Percentiles rank a stretch among this genome's conserved stretches.
Evolutionary conservation across 1,140 invertebrate genomes (phyloP).

Genomic region (Physella acuta): DNA sequence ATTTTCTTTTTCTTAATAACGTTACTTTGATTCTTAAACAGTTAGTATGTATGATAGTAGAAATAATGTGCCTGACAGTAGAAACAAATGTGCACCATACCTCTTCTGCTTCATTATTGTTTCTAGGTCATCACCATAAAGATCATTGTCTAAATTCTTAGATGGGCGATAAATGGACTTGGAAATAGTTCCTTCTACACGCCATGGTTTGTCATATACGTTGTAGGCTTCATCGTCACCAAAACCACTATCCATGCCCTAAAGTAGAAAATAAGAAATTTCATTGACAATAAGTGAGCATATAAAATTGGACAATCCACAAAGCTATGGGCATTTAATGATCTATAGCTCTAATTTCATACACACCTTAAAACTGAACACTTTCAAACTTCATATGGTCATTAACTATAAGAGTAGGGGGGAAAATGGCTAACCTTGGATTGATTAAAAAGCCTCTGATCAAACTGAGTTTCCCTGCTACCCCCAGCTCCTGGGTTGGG

Average conservation of each 20-base stretch:
- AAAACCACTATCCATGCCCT: constrained; percentile 94
- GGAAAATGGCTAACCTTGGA: constrained; percentile 65
- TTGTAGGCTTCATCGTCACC: constrained; percentile 97
- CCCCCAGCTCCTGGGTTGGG: constrained; percentile 73
- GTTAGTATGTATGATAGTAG: no score
- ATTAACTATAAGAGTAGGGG: background rate
- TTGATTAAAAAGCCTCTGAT: constrained; percentile 94
- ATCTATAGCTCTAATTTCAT: no score
- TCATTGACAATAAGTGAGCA: no score
- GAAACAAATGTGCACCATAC: constrained; percentile 55
- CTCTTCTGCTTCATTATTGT: constrained; percentile 84
- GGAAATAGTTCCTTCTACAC: constrained; percentile 74
- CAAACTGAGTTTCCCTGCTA: constrained; percentile 84
- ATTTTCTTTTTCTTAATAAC: no score
- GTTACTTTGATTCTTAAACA: no score
- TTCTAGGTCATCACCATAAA: constrained; percentile 86
- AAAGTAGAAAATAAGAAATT: constrained; percentile 16
- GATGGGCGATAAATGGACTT: constrained; percentile 90
- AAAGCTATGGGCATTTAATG: no score
- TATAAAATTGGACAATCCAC: no score
- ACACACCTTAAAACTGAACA: no score
- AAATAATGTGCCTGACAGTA: no score
- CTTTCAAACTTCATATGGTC: no score
- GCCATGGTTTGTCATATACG: constrained; percentile 88
- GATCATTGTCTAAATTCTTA: constrained; percentile 84